phyloP scores from a whole-genome alignment of 2,888 invertebrate species.

The Drosophila mettleri region DNA sequence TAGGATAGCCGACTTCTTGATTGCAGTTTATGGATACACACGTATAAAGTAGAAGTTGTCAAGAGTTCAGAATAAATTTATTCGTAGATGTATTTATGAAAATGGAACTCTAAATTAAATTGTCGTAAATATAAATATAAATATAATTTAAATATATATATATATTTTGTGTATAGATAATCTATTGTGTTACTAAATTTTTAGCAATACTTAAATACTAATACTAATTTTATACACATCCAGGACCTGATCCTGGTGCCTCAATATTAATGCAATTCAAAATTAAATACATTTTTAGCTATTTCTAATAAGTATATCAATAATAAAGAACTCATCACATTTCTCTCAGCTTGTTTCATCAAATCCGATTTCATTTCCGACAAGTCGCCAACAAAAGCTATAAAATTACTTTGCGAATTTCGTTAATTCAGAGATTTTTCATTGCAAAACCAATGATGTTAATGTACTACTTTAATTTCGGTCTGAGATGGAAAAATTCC shows the following conservation, averaged over 20 bases:
- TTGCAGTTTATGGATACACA: constrained; percentile 3
- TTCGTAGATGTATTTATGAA: too few species aligned
- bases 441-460: neutral
- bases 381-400: neutral
- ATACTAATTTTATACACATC: too few species aligned
- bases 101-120: too few species aligned
- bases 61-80: neutral
- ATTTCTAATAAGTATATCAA: neutral
- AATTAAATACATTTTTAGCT: too few species aligned
- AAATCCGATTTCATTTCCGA: neutral
- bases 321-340: neutral
- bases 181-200: too few species aligned
- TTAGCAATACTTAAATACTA: too few species aligned
- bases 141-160: too few species aligned
- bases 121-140: too few species aligned
- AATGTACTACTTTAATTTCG: neutral
- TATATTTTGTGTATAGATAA: too few species aligned
- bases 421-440: neutral
- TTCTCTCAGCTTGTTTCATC: neutral
- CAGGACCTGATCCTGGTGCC: too few species aligned
- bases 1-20: neutral
- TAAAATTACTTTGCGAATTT: neutral
- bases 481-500: neutral
- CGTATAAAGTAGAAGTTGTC: neutral
- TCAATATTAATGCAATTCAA: too few species aligned